phyloP scores from a whole-genome alignment of 2,113 vertebrate species.

The Pionites leucogaster region DNA sequence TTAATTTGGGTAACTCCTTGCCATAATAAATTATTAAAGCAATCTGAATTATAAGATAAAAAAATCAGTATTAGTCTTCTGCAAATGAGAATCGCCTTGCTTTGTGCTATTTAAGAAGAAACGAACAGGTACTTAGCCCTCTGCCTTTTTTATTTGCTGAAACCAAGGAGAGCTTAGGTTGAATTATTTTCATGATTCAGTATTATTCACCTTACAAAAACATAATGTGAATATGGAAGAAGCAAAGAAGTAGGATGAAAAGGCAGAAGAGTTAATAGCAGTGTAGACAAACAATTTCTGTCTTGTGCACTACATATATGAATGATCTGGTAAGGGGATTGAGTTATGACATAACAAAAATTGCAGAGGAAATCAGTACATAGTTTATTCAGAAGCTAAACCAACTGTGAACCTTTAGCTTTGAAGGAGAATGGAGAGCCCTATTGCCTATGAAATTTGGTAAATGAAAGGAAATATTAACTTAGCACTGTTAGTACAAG shows the following conservation, averaged over 20 bases:
- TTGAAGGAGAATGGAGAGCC: background rate
- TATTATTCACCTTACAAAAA: background rate
- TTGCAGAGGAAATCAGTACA: background rate
- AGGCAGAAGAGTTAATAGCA: background rate
- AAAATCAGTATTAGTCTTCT: background rate
- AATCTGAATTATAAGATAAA: background rate
- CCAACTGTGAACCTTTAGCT: background rate
- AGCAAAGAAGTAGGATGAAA: background rate
- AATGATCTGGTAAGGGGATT: background rate
- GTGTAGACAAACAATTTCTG: background rate
- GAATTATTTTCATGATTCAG: background rate
- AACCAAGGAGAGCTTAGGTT: background rate
- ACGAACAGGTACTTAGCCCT: background rate
- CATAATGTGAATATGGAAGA: background rate
- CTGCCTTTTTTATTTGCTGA: background rate
- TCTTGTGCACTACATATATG: background rate
- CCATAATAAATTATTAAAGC: conserved; percentile 25
- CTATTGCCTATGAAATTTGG: background rate
- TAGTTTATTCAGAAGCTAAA: background rate
- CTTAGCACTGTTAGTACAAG: background rate
- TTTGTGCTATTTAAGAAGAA: background rate
- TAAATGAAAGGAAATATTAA: background rate
- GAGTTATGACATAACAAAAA: background rate
- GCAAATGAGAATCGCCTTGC: background rate
- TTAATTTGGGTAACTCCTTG: conserved; percentile 30